Evolutionary conservation across 2,888 invertebrate species (phyloP), one percentile per base, ranked within the genome.

Genomic region (Hipparchia sbordonii): DNA sequence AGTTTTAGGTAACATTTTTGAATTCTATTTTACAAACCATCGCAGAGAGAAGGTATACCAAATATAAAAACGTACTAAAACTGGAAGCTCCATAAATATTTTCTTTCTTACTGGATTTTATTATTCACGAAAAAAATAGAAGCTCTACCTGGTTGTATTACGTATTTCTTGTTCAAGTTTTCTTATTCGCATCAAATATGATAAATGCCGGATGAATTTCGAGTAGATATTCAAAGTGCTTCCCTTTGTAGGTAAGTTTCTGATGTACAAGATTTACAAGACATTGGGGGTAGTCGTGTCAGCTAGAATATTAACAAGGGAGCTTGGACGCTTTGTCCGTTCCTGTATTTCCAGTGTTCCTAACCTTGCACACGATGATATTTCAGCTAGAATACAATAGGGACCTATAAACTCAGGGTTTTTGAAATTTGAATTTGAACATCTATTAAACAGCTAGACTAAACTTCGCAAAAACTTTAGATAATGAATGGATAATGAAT

Each of bases 281-380:
- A 68, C 72, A 72, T 13, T 68, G 57, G 72, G 68, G 69, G 39
- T 61, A 60, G 60, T 70, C 59, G 74, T 59, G 72, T 65, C 67
- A 67, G 72, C 51, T 72, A 60, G 70, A 72, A 72, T 74, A 74
- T 72, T 74, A 74, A 74, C 68, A 71, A 74, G 68, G 72, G 65
- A 72, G 69, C 23, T 52, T 72, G 74, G 70, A 72, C 74, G 61
- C 61, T 69, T 61, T 52, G 52, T 61, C 52, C 61, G 51, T 6
- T 45, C 54, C 56, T 67, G 45, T 61, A 52, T 69, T 52, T 52
- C 56, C 13, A 46, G 46, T 39, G 33, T 12, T 12, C 2, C 10
- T 46, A 46, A 23, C 23, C 45, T n/a, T 63, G 39, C 6, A 48
- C 48, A 48, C 48, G 13, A 62, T 46, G 12, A 23, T 4, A 13